phyloP scores from a whole-genome alignment of 1,140 invertebrate genomes.

The Littorina saxatilis region DNA sequence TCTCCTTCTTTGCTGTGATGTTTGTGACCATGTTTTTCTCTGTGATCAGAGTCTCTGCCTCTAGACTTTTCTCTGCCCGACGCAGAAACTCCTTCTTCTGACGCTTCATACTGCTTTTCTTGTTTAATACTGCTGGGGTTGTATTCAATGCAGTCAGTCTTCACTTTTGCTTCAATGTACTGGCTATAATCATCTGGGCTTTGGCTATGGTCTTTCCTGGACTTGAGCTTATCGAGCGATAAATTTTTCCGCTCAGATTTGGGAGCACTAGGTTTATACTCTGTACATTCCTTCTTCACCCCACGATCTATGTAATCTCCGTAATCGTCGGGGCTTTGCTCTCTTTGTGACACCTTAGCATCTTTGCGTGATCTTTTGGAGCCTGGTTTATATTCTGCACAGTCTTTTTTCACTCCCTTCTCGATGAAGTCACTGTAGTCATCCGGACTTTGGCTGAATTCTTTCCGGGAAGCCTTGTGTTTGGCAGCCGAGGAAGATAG shows the following conservation, averaged over 20 bases:
- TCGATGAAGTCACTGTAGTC: constrained; percentile 22
- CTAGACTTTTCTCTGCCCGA: no score
- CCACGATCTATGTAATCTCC: neutral
- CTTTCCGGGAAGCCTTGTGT: neutral
- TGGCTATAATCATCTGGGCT: no score
- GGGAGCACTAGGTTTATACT: neutral
- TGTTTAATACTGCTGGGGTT: no score
- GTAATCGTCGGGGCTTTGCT: neutral
- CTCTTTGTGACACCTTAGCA: neutral
- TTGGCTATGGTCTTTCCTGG: no score
- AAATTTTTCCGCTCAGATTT: no score
- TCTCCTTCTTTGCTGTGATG: neutral
- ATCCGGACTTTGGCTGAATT: constrained; percentile 14
- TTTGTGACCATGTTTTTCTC: neutral
- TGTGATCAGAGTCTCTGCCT: no score
- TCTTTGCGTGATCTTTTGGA: neutral
- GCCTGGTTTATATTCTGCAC: constrained; percentile 4
- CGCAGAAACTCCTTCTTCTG: no score
- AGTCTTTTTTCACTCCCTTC: neutral
- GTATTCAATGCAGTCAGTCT: no score
- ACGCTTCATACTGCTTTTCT: no score
- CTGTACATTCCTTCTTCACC: neutral
- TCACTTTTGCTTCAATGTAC: no score
- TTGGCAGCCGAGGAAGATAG: neutral
- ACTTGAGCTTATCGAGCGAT: no score